These are phyloP conservation scores for Phania funesta DNA, from an alignment of 2,888 invertebrate genomes.

Conservation along the genomic window DNA sequence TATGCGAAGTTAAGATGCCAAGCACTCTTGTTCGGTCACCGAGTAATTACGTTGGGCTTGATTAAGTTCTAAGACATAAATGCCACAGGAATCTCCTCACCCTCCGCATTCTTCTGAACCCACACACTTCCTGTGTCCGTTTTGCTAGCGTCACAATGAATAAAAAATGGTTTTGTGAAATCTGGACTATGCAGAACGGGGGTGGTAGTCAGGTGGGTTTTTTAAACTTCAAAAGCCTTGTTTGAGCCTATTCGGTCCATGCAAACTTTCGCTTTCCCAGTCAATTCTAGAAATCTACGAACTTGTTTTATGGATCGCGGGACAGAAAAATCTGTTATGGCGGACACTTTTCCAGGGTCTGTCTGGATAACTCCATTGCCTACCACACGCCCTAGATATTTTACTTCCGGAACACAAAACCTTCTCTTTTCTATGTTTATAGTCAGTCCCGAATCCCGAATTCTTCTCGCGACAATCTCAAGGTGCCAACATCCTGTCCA, in stretches of 20 bases:
- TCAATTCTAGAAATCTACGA: neutral
- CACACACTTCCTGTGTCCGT: too few species aligned
- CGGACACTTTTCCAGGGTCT: neutral
- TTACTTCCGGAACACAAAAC: neutral
- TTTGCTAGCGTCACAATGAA: neutral
- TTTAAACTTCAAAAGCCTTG: neutral
- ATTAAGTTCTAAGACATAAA: neutral
- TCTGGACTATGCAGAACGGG: neutral
- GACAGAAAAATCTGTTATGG: neutral
- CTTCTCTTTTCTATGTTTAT: neutral
- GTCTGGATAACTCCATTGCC: neutral
- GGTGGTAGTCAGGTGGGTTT: neutral
- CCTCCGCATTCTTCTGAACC: too few species aligned
- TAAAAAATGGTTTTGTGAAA: neutral
- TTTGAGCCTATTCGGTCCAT: constrained; percentile 5
- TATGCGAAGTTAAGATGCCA: neutral
- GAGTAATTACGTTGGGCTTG: too few species aligned
- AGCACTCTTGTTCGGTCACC: neutral
- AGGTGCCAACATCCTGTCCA: too few species aligned
- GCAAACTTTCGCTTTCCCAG: neutral
- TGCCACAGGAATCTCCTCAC: neutral
- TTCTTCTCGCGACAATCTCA: too few species aligned
- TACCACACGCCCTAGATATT: neutral
- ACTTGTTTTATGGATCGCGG: neutral
- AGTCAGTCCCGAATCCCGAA: neutral